These are phyloP conservation scores for Uloborus plumipes DNA, from an alignment of 2,888 invertebrate species.

Conservation along the genomic window DNA sequence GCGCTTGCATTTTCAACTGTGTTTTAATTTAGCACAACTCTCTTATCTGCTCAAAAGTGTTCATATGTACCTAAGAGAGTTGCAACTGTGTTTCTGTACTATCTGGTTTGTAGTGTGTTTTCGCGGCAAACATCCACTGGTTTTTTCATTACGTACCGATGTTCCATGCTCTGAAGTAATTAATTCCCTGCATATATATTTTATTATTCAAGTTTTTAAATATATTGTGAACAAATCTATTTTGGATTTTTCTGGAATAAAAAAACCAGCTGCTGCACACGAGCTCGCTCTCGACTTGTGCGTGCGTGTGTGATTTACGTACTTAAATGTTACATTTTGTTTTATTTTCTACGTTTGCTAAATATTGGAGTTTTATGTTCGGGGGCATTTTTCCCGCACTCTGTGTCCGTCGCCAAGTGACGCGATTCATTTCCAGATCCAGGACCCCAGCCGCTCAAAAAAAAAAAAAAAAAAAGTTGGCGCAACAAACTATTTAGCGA, in stretches of 20 bases:
- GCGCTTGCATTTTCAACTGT: conserved; percentile 35
- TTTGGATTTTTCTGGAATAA: conserved; percentile 55
- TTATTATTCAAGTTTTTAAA: conserved; percentile 66
- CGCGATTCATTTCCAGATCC: background rate
- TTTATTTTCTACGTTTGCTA: conserved; percentile 57
- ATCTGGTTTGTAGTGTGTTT: conserved; percentile 51
- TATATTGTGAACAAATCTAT: conserved; percentile 65
- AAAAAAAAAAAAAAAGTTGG: too few relatives aligned
- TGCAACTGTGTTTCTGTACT: conserved; percentile 42
- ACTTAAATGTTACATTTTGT: conserved; percentile 59
- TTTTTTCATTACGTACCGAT: conserved; percentile 53
- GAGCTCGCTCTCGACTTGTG: conserved; percentile 9
- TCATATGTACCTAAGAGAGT: conserved; percentile 49
- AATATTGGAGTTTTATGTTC: conserved; percentile 5
- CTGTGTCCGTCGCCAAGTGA: background rate
- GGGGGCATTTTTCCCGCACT: background rate
- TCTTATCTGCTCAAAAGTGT: conserved; percentile 59
- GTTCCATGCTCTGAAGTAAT: conserved; percentile 63
- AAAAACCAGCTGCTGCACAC: conserved; percentile 21
- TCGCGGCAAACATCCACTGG: conserved; percentile 23
- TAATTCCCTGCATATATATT: conserved; percentile 65
- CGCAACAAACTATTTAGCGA: background rate
- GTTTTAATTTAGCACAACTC: conserved; percentile 47
- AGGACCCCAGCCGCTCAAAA: too few relatives aligned
- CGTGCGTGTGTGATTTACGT: conserved; percentile 61